A percentile compares a stretch with the other conserved stretches of the same genome.
Conservation (phyloP, 2,888 invertebrate genomes). For the Dynastes tityus region DNA sequence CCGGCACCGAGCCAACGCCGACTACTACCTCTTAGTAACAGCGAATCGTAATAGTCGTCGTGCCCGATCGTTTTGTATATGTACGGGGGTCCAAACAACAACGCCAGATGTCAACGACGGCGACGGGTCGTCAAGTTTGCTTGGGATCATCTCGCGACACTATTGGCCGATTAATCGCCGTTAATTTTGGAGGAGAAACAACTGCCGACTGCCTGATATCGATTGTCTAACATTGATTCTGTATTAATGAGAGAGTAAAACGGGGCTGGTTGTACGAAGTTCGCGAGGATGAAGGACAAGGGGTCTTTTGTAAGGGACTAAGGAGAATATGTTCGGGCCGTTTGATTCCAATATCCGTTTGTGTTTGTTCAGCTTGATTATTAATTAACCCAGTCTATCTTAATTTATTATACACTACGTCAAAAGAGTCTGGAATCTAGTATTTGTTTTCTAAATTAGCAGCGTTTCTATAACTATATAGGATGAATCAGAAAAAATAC, state of each 20-base stretch:
- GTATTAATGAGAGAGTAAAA: slow-evolving; percentile 25
- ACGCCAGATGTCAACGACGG: background rate
- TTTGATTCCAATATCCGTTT: slow-evolving; percentile 2
- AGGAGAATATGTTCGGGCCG: slow-evolving; percentile 6
- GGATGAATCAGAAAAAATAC: no score
- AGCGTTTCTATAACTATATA: no score
- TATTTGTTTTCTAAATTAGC: no score
- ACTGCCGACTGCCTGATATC: slow-evolving; percentile 36
- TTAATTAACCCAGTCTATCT: background rate
- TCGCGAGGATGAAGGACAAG: background rate
- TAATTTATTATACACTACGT: background rate
- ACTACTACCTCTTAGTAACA: slow-evolving; percentile 46
- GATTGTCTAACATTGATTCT: slow-evolving; percentile 43
- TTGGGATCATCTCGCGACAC: background rate
- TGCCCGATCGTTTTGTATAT: background rate
- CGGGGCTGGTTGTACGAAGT: background rate
- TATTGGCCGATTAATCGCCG: slow-evolving; percentile 35
- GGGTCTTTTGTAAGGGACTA: slow-evolving; percentile 5
- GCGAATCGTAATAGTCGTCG: background rate
- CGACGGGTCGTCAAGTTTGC: slow-evolving; percentile 1
- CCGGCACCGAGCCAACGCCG: slow-evolving; percentile 54
- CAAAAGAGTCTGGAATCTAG: no score
- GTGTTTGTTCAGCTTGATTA: slow-evolving; percentile 3
- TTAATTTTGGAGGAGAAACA: slow-evolving; percentile 34
- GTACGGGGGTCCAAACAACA: background rate